Evolutionary conservation across 2,888 invertebrate species (phyloP).

Genomic region (Xylophagus ater): DNA sequence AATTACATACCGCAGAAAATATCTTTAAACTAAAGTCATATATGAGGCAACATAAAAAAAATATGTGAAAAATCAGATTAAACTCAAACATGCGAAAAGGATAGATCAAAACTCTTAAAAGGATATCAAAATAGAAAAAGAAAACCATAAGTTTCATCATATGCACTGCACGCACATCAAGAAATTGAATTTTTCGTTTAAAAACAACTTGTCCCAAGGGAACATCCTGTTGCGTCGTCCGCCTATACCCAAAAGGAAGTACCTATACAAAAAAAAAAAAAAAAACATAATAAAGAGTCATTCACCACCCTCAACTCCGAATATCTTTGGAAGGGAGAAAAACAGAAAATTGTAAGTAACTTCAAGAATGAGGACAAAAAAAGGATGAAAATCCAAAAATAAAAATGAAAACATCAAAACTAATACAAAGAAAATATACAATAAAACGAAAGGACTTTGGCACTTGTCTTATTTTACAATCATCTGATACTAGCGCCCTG

Average conservation of each 20-base stretch:
- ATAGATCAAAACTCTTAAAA: neutral
- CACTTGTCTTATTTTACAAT: constrained; percentile 5
- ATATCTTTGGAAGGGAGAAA: too few species aligned
- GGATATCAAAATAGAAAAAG: too few species aligned
- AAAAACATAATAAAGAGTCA: neutral
- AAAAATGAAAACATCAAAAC: neutral
- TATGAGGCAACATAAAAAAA: neutral
- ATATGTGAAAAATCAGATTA: constrained; percentile 3
- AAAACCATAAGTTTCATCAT: too few species aligned
- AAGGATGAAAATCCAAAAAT: neutral
- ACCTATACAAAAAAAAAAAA: neutral
- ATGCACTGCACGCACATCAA: too few species aligned
- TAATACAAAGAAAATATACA: constrained; percentile 1
- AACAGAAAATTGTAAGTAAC: too few species aligned
- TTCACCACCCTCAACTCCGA: too few species aligned
- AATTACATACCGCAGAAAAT: neutral
- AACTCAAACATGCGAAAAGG: neutral
- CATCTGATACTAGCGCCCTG: constrained; percentile 9
- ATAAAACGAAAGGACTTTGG: constrained; percentile 1
- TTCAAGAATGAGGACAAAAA: neutral
- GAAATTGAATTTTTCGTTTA: constrained; percentile 9
- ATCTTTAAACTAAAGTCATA: neutral
- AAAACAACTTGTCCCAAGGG: constrained; percentile 10
- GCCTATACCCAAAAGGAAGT: too few species aligned
- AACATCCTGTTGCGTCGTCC: constrained; percentile 13